phyloP scores from a whole-genome alignment of 2,888 invertebrate species.

The Melanophora roralis region DNA sequence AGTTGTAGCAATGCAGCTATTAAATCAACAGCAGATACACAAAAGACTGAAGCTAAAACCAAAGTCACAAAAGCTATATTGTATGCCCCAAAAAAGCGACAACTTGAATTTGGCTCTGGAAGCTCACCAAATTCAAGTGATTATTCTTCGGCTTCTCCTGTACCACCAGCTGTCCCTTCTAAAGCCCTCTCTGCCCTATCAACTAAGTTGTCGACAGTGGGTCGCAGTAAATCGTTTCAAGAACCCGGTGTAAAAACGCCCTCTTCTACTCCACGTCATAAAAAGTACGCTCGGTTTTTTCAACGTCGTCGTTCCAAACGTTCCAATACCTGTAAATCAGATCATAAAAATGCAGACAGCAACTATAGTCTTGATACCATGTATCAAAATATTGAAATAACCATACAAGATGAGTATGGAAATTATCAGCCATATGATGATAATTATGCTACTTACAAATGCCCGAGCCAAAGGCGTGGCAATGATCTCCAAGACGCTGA shows the following conservation, averaged over 20 bases:
- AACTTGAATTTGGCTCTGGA: constrained; percentile 59
- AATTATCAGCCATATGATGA: constrained; percentile 75
- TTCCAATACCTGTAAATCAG: constrained; percentile 60
- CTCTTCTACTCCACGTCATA: constrained; percentile 68
- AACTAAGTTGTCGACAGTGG: constrained; percentile 69
- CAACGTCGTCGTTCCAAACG: constrained; percentile 74
- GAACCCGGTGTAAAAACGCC: constrained; percentile 71
- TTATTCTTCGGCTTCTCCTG: constrained; percentile 71
- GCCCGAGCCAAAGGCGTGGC: constrained; percentile 30
- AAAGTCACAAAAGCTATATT: constrained; percentile 69
- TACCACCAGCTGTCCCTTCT: constrained; percentile 54
- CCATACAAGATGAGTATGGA: constrained; percentile 76
- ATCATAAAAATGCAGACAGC: constrained; percentile 65
- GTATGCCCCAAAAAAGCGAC: constrained; percentile 65
- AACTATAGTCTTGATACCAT: constrained; percentile 74
- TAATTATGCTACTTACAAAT: constrained; percentile 68
- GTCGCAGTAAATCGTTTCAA: constrained; percentile 77
- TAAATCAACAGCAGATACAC: constrained; percentile 10
- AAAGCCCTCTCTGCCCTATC: constrained; percentile 18
- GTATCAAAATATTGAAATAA: constrained; percentile 76
- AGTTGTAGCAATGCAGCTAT: background rate
- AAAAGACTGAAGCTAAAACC: constrained; percentile 71
- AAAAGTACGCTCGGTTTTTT: constrained; percentile 74
- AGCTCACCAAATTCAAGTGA: constrained; percentile 75
- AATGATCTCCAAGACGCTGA: constrained; percentile 62